Conservation (phyloP, 2,888 invertebrate species). For the Polydrusus cervinus region DNA sequence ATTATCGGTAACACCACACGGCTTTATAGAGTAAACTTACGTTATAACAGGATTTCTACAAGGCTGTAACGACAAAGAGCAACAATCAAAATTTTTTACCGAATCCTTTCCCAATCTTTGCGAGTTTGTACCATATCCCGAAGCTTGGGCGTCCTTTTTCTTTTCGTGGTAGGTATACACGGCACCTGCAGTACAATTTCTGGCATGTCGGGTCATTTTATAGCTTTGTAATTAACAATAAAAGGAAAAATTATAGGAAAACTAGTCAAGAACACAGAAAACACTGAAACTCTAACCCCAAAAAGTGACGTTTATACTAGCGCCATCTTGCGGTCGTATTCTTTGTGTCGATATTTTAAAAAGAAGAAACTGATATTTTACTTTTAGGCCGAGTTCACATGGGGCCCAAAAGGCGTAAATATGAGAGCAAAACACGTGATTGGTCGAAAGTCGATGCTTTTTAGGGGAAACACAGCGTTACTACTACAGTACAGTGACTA, state of each 20-base stretch:
- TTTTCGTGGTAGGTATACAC: slow-evolving; percentile 99
- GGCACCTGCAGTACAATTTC: slow-evolving; percentile 98
- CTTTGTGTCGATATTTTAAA: too few relatives aligned
- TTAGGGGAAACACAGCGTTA: too few relatives aligned
- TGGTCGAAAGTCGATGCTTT: too few relatives aligned
- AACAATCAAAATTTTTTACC: slow-evolving; percentile 97
- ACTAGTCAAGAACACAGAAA: neutral
- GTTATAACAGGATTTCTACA: slow-evolving; percentile 94
- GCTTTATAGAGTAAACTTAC: slow-evolving; percentile 70
- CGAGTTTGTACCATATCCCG: slow-evolving; percentile 92
- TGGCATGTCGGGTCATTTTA: slow-evolving; percentile 94
- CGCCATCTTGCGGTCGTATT: neutral
- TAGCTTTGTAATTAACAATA: neutral
- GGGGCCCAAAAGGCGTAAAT: too few relatives aligned
- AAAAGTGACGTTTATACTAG: neutral
- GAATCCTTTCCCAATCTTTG: slow-evolving; percentile 95
- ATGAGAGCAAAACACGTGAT: too few relatives aligned
- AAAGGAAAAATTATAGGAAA: neutral
- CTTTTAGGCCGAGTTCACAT: too few relatives aligned
- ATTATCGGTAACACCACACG: too few relatives aligned
- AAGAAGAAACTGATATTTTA: too few relatives aligned
- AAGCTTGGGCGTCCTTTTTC: slow-evolving; percentile 94
- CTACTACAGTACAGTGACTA: too few relatives aligned
- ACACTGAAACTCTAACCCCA: neutral
- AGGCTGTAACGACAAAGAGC: slow-evolving; percentile 96